Base-by-base conservation (phyloP, 2,797 vertebrate species). In the Sebastes goodei region DNA sequence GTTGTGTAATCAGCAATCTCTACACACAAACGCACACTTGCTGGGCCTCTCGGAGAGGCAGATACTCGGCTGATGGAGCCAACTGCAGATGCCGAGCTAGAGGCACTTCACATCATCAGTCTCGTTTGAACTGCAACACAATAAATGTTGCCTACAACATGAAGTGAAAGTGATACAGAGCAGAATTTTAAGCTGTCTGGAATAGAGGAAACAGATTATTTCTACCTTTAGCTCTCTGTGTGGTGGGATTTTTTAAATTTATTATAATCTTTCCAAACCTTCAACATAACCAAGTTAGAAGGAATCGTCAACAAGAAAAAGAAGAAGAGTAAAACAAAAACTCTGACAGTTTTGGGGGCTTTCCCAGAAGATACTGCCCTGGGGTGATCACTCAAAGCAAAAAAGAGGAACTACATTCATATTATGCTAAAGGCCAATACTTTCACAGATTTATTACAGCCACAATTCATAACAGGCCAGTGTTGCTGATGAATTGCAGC, bases 1-100 rank as follows among this genome's bases (percentile, higher is more conserved):
- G 88, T 94, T 94, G 94, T 93, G 92, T 93, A 95, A 94, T 90
- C 88, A 74, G 72, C 59, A 93, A 72, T 86, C 94, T 86, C 90
- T 86, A 68, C 89, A 87, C 30, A 72, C 32, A 80, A 20, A 78
- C 49, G 20, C 67, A 82, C 74, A 67, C 75, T 72, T 33, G 63
- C 81, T 78, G 61, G 84, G 82, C 86, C 86, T 87, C 82, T 86
- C 8, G 15, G 62, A 91, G 80, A 82, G 33, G 17, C 76, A 84
- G 84, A 80, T 71, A 61, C 32, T 76, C 12, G 1, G 55, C 72
- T 59, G 72, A 67, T 21, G 63, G 49, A 84, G 85, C 75, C 38
- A 73, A 81, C 78, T 73, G 63, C 75, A 82, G 71, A 72, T 25
- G 70, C 72, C 27, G 27, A 38, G 80, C 74, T 76, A 60, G 46